Evolutionary conservation across 2,797 vertebrate genomes (phyloP).

Genomic region (Florisuga fusca): DNA sequence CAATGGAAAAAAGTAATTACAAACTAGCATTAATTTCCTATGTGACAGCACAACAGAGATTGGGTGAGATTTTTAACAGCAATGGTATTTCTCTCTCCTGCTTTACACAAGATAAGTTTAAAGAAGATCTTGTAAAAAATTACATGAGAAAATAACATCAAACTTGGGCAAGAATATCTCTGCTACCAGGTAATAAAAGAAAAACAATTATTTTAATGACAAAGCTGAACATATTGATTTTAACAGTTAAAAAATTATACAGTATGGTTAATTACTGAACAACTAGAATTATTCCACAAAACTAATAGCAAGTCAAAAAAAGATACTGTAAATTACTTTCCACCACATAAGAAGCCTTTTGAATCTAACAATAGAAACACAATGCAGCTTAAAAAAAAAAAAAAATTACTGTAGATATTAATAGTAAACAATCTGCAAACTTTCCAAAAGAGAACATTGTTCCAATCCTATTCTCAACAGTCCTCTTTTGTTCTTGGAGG

Average conservation of each 20-base stretch:
- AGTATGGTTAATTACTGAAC: background rate
- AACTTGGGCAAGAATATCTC: background rate
- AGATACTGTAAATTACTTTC: background rate
- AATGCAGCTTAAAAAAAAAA: background rate
- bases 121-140: background rate
- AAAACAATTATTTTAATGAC: background rate
- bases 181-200: background rate
- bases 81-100: background rate
- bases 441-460: background rate
- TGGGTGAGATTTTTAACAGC: background rate
- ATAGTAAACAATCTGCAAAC: background rate
- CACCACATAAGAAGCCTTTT: background rate
- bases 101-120: background rate
- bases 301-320: background rate
- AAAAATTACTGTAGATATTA: background rate
- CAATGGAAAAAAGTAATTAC: background rate
- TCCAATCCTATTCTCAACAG: background rate
- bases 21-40: background rate
- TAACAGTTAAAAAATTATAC: background rate
- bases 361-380: background rate
- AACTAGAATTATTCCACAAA: background rate
- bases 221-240: background rate
- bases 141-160: background rate
- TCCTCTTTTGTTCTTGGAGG: background rate
- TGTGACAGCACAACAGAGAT: rapidly evolving